Evolutionary conservation across 53 echinoderm and acorn worm genomes (phyloP).

Genomic region (Echinarachnius parma): DNA sequence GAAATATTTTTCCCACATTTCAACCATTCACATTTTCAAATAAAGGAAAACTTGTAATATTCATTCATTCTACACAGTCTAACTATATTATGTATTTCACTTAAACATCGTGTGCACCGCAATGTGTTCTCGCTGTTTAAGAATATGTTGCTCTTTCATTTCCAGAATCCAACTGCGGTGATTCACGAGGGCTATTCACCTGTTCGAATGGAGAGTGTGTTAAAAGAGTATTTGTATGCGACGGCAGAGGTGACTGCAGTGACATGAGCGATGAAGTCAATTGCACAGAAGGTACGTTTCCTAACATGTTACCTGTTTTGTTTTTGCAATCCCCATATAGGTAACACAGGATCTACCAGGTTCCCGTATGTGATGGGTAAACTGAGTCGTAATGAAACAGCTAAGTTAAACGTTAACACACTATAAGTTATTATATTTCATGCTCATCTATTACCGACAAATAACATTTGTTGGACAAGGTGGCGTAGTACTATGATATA

Average conservation of each 20-base stretch:
- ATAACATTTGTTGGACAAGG: too few relatives aligned
- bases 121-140: too few relatives aligned
- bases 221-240: neutral
- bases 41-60: too few relatives aligned
- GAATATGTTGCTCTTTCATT: too few relatives aligned
- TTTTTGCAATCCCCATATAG: neutral
- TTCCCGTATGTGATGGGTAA: neutral
- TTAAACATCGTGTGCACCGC: too few relatives aligned
- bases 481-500: too few relatives aligned
- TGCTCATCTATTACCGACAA: neutral
- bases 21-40: too few relatives aligned
- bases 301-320: neutral
- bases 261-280: conserved; percentile 4
- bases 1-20: too few relatives aligned
- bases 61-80: too few relatives aligned
- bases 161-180: neutral
- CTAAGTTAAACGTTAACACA: neutral
- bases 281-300: conserved; percentile 9
- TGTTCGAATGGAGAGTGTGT: conserved; percentile 17
- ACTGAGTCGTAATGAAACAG: neutral
- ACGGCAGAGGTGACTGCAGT: conserved; percentile 3
- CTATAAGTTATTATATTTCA: neutral
- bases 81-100: too few relatives aligned
- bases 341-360: neutral
- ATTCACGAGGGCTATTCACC: neutral